Evolutionary conservation across 1,140 invertebrate species (phyloP), one percentile per base, ranked within the genome.

Genomic region (Sycophila sp.): DNA sequence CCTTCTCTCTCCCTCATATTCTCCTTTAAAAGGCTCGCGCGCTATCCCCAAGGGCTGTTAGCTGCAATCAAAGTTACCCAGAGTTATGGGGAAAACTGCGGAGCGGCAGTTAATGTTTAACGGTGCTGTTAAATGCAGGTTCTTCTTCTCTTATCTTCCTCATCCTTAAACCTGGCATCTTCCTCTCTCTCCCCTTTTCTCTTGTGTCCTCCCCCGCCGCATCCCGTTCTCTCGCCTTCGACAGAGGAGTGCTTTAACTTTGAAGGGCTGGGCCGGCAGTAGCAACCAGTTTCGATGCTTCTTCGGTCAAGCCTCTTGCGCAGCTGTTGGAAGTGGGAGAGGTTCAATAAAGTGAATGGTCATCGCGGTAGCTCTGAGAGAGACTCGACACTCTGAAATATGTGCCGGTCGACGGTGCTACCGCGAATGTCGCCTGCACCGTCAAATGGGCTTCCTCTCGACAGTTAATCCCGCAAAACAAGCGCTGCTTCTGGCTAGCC

Each of bases 41-140:
- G 49, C 26, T 49, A 58, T 51, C 28, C 64, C 63, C 56, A 73
- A 81, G 77, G 80, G 81, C 81, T 82, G 82, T 84, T 84, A 83
- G 79, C 78, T 84, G 79, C 83, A 85, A 85, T 85, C 83, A 84
- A 84, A 84, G 82, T 84, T 85, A 83, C 78, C 79, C 80, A 73
- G 76, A 83, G 80, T 83, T 83, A 81, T 81, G 77, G 79, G 77
- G 77, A 81, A 84, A 83, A 84, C 81, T 85, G 81, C 72, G 77
- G 77, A 80, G 76, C 77, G 77, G 81, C 82, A 84, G 81, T 84
- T 84, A 83, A 84, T 84, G 81, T 85, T 84, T 83, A 84, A 85
- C 79, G 81, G 81, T 76, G 77, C 77, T 82, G 81, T 84, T 84
- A 85, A 84, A 83, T 81, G 78, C 81, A 83, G 79, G 73, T 71